These are phyloP conservation scores for Caenorhabditis inopinata DNA, from an alignment of 1,140 invertebrate species.

Conservation along the genomic window DNA sequence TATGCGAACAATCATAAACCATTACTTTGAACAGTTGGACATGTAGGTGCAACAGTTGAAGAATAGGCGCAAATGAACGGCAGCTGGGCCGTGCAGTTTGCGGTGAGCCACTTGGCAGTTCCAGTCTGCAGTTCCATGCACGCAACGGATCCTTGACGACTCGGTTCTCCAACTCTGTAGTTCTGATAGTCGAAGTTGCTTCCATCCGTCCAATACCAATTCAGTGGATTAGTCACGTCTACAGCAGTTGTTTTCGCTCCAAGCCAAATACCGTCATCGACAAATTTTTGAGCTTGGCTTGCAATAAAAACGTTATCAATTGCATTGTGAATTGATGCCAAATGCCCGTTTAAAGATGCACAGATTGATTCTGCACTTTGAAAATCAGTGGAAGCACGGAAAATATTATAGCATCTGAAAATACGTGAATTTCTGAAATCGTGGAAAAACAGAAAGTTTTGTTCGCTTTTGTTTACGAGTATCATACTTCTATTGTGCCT, in stretches of 20 bases:
- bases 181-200: conserved; percentile 15
- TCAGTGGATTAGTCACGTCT: conserved; percentile 21
- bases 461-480: too few species aligned
- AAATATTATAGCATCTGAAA: not conserved
- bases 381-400: not conserved
- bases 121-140: conserved; percentile 3
- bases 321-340: not conserved
- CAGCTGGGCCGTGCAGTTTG: not conserved
- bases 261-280: not conserved
- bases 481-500: too few species aligned
- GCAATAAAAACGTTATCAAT: not conserved
- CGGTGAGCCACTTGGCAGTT: conserved; percentile 2
- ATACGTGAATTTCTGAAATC: too few species aligned
- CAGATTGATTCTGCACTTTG: not conserved
- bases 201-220: conserved; percentile 25
- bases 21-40: conserved; percentile 11
- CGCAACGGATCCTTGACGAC: not conserved
- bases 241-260: conserved; percentile 1
- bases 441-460: too few species aligned
- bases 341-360: not conserved
- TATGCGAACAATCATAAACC: too few species aligned
- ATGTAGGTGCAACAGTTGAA: not conserved
- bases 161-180: not conserved
- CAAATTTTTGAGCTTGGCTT: conserved; percentile 1
- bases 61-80: conserved; percentile 16